These are phyloP conservation scores for Heliconius sara DNA, from an alignment of 2,888 invertebrate species.

Conservation along the genomic window DNA sequence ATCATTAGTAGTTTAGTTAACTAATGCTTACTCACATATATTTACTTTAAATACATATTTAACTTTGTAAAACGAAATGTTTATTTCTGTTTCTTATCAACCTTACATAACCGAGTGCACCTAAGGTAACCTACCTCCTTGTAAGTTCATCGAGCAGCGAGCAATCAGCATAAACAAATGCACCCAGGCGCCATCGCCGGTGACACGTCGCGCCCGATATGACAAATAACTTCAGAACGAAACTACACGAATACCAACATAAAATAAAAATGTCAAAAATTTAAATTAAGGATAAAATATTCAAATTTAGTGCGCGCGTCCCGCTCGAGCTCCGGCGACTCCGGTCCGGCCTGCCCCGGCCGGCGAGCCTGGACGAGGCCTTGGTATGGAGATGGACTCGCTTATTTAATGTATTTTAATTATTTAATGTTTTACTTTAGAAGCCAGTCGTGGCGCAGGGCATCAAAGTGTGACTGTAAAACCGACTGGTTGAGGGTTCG, in stretches of 20 bases:
- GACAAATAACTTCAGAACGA: slow-evolving; percentile 84
- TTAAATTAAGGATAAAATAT: slow-evolving; percentile 85
- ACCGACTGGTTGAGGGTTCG: too few relatives aligned
- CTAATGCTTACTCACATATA: neutral
- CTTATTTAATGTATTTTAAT: slow-evolving; percentile 1
- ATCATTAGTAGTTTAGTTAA: neutral
- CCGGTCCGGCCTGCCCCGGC: slow-evolving; percentile 35
- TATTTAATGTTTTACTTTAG: neutral
- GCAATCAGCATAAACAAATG: slow-evolving; percentile 38
- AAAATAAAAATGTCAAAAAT: slow-evolving; percentile 85
- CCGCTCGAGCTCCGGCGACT: slow-evolving; percentile 63
- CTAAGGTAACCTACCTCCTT: neutral
- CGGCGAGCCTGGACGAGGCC: slow-evolving; percentile 46
- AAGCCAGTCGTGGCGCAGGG: too few relatives aligned
- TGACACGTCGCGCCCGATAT: slow-evolving; percentile 72
- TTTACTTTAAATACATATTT: neutral
- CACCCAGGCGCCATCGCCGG: slow-evolving; percentile 79
- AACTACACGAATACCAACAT: slow-evolving; percentile 84
- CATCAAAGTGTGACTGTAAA: too few relatives aligned
- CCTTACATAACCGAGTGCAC: neutral
- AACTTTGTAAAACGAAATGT: neutral
- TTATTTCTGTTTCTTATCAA: neutral
- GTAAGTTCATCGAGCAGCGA: slow-evolving; percentile 31
- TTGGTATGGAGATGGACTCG: slow-evolving; percentile 58
- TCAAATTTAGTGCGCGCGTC: slow-evolving; percentile 83